Evolutionary conservation across 2,888 invertebrate genomes (phyloP), one percentile per base, ranked within the genome.

Genomic region (Ceraclea dissimilis): DNA sequence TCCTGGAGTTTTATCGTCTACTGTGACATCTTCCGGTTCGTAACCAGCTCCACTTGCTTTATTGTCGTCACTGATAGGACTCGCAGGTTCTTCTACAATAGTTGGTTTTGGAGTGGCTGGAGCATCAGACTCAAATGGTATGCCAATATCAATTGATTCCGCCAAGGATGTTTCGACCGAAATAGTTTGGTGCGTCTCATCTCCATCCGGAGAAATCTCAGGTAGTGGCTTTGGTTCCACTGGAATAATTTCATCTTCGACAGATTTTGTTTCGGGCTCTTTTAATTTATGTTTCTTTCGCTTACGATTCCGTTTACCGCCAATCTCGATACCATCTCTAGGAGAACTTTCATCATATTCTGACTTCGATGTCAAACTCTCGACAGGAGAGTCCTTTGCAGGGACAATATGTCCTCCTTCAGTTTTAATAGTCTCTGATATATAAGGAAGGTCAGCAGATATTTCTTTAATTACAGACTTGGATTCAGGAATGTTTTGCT

Each of bases 1-100:
- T 54, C 2, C 49, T 39, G 51, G 44, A 13, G 70, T 71, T 34
- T 71, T 72, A 58, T 74, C 75, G 67, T 70, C 76, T 19, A 81
- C 72, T 1, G 84, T 81, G 60, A 83, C 74, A 62, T 82, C 79
- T 65, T 86, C 88, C 10, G 86, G 80, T 67, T 88, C 88, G 66
- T 89, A 88, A n/a, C 87, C 88, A 59, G 76, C 76, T 66, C 82
- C 84, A 67, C 79, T 78, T 48, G 75, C 71, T 20, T 60, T 58
- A 34, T 69, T 66, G 39, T 70, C 68, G 51, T 73, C 71, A 53
- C 75, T 75, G 54, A 78, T 79, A 21, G 71, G 67, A 49, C 66
- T 54, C 66, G 61, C 26, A 65, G 58, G 59, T 52, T 63, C 61
- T 49, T 62, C 62, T 17, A 66, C 66, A 58, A 67, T 64, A 21